Evolutionary conservation across 2,797 vertebrate species (phyloP), one percentile per base, ranked within the genome.

Genomic region (Pseudochirops corinnae): DNA sequence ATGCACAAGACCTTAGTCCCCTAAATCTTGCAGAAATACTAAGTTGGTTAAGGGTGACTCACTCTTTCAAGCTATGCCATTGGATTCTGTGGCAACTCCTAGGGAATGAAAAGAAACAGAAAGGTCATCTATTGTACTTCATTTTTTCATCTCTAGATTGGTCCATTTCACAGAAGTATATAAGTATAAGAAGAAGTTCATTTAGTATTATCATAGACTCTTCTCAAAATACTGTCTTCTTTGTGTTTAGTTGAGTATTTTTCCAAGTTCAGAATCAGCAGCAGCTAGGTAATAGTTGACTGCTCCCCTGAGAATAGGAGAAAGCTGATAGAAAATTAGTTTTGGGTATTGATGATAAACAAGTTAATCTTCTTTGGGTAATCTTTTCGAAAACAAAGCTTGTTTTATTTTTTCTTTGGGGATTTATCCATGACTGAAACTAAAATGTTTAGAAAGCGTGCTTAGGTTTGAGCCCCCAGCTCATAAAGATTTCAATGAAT

Each of bases 301-400:
- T 96, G 31, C 56, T 24, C 3, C 92, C 92, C 55, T 26, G 92
- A 96, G 58, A n/a, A 5, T 50, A 4, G 5, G 62, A 94, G 91
- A 52, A 92, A 91, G 90, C 10, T 3, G 87, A 96, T 95, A 93
- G 56, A 97, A 96, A 97, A 95, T 91, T 91, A 93, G 60, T 62
- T 96, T 97, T 50, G 93, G 95, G 74, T 96, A 95, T 96, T 96
- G 93, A 91, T 97, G 91, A 56, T 96, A 93, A 97, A 94, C 91
- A 94, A 92, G 55, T 94, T 96, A 96, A 95, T 97, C 97, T 95
- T 96, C 97, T 94, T 96, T 95, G 90, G 87, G 95, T 96, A 95
- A 94, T 93, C 91, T 97, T 98, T 97, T 97, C 95, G 90, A 94
- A 98, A 98, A 96, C 14, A 92, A 94, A 95, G 14, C 95, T 97